Base-by-base conservation (phyloP, 2,113 vertebrate species). In the Microtus ochrogaster region DNA sequence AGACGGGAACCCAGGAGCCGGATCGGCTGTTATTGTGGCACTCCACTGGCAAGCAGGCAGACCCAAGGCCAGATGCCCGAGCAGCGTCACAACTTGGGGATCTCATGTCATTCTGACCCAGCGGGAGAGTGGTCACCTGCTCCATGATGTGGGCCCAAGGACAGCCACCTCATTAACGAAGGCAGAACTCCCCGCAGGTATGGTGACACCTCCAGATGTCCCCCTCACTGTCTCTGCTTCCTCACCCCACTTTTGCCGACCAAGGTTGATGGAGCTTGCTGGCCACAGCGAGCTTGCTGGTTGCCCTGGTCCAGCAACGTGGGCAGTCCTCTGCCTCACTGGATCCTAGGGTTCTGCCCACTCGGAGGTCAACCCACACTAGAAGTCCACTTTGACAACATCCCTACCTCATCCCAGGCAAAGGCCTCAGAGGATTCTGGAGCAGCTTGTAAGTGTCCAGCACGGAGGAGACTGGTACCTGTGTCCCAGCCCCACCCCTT, bases 71-170 rank as follows among this genome's bases (percentile, higher is more conserved):
- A 96, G 94, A 89, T 10, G 52, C 82, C 85, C 2, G 68, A 86
- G 44, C 47, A 70, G 95, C 65, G 52, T 94, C 96, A 96, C 47
- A 47, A 93, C 36, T 84, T 73, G 66, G 55, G 66, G 92, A 91
- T 95, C 91, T 91, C 88, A 74, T 97, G 96, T 97, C 97, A 92
- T 41, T 55, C 89, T 97, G 97, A 98, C 96, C 82, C 3, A 7
- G 94, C 79, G 91, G 94, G 36, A 72, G 91, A 65, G 63, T 47
- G 65, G 73, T 87, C 91, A 96, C 96, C 95, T 97, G 90, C 94
- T 65, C 9, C 68, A 78, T 4, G 14, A 33, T 87, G 73, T 22
- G 24, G 73, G 68, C 33, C 33, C 94, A 97, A 96, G 97, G 96
- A 94, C 86, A 1, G 55, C 30, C 5, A 47, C 52, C 82, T 73